Percentiles rank a stretch among this genome's conserved stretches.
phyloP scores from a whole-genome alignment of 1,140 invertebrate species.

The Drosophila kikkawai region DNA sequence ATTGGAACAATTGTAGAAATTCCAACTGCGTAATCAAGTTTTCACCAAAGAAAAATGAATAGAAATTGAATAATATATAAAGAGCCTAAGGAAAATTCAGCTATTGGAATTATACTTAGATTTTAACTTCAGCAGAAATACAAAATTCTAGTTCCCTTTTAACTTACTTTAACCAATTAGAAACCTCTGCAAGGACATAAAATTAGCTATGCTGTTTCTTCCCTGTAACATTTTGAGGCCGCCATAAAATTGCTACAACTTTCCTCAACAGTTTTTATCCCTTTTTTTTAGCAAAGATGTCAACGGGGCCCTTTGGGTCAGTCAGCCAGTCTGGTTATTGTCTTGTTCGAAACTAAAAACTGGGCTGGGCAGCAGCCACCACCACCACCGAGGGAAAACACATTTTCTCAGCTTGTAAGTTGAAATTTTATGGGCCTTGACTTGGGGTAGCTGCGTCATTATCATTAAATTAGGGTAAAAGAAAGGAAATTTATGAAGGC shows the following conservation, averaged over 20 bases:
- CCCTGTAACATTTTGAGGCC: neutral
- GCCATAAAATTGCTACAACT: slow-evolving; percentile 71
- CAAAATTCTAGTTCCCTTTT: neutral
- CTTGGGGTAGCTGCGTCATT: slow-evolving; percentile 70
- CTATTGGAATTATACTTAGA: no score
- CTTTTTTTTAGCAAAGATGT: slow-evolving; percentile 56
- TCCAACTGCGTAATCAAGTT: neutral
- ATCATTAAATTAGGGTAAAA: slow-evolving; percentile 76
- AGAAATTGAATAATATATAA: neutral
- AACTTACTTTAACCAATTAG: slow-evolving; percentile 4
- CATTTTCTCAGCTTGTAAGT: slow-evolving; percentile 82
- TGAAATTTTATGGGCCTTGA: slow-evolving; percentile 77
- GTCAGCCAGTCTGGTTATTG: slow-evolving; percentile 47
- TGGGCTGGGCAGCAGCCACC: slow-evolving; percentile 54
- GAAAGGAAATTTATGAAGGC: slow-evolving; percentile 72
- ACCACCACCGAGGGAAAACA: slow-evolving; percentile 51
- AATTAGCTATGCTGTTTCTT: slow-evolving; percentile 51
- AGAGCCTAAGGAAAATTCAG: neutral
- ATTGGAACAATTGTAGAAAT: slow-evolving; percentile 1
- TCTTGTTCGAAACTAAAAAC: slow-evolving; percentile 43
- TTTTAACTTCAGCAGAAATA: no score
- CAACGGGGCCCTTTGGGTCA: slow-evolving; percentile 44
- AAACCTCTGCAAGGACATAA: slow-evolving; percentile 51
- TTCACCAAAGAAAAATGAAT: slow-evolving; percentile 16
- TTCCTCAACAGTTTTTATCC: slow-evolving; percentile 59